phyloP scores from a whole-genome alignment of 2,888 invertebrate species.

The Poecilobothrus nobilitatus region DNA sequence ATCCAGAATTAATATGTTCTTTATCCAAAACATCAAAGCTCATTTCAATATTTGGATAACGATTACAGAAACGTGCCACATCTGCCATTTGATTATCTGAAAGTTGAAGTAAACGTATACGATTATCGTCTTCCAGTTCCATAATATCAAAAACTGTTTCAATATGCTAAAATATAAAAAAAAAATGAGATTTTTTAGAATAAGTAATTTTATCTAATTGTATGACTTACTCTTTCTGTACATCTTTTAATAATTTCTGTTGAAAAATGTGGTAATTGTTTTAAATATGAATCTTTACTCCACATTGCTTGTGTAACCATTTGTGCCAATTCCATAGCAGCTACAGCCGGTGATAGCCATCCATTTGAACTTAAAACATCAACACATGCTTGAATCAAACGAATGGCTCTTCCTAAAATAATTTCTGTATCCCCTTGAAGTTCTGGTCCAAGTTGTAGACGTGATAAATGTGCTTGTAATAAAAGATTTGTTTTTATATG shows the following conservation, averaged over 20 bases:
- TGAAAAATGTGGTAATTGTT: slow-evolving; percentile 93
- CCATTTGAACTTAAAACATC: slow-evolving; percentile 92
- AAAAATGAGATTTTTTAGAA: background rate
- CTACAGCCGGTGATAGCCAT: slow-evolving; percentile 96
- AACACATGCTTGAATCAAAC: slow-evolving; percentile 90
- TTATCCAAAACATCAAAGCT: slow-evolving; percentile 81
- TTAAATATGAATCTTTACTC: slow-evolving; percentile 95
- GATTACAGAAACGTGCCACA: slow-evolving; percentile 96
- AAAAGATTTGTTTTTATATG: slow-evolving; percentile 94
- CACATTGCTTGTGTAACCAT: slow-evolving; percentile 99
- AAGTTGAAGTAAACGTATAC: slow-evolving; percentile 68
- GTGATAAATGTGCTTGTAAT: slow-evolving; percentile 89
- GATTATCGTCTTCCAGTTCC: slow-evolving; percentile 78
- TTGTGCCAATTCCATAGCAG: slow-evolving; percentile 99
- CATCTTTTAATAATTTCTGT: slow-evolving; percentile 82
- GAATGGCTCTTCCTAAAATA: slow-evolving; percentile 73
- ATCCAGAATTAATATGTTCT: slow-evolving; percentile 69
- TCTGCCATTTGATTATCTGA: slow-evolving; percentile 88
- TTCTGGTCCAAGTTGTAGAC: slow-evolving; percentile 91
- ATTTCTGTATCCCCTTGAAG: slow-evolving; percentile 91
- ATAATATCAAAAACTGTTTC: slow-evolving; percentile 70
- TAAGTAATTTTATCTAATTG: background rate
- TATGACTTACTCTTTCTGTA: slow-evolving; percentile 57
- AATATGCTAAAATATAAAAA: slow-evolving; percentile 50
- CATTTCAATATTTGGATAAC: slow-evolving; percentile 97